These are phyloP conservation scores for Corella eumyota DNA, from an alignment of 23 tunicate species.

Conservation along the genomic window DNA sequence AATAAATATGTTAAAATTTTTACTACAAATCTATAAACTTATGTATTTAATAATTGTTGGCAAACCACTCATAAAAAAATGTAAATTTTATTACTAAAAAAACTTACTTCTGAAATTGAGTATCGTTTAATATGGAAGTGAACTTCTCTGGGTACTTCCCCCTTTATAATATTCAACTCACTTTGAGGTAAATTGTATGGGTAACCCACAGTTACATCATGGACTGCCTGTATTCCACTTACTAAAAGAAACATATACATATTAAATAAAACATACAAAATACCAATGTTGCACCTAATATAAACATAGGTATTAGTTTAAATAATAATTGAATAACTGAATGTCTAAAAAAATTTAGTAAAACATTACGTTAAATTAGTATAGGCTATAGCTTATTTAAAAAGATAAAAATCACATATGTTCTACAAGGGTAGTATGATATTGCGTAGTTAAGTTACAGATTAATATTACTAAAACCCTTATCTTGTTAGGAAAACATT, in stretches of 20 bases:
- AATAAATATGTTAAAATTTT: not conserved
- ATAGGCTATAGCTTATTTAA: too few relatives aligned
- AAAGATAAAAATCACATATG: too few relatives aligned
- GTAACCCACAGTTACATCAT: slow-evolving; percentile 93
- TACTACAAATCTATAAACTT: not conserved
- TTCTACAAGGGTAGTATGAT: too few relatives aligned
- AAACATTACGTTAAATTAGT: too few relatives aligned
- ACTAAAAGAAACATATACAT: slow-evolving; percentile 24
- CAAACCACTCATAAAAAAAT: too few relatives aligned
- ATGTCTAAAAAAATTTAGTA: too few relatives aligned
- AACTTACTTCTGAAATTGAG: slow-evolving; percentile 60
- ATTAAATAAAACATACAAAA: too few relatives aligned
- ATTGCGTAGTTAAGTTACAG: too few relatives aligned
- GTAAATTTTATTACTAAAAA: too few relatives aligned
- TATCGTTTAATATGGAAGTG: slow-evolving; percentile 83
- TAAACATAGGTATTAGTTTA: not conserved
- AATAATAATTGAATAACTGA: not conserved
- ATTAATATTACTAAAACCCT: too few relatives aligned
- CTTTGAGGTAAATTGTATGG: slow-evolving; percentile 54
- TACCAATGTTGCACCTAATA: not conserved
- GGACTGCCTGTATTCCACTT: slow-evolving; percentile 78
- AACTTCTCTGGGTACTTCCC: slow-evolving; percentile 85
- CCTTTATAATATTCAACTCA: slow-evolving; percentile 48
- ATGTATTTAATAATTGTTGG: not conserved
- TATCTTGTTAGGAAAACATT: too few relatives aligned